phyloP scores from a whole-genome alignment of 2,113 vertebrate species.

The Camelus bactrianus region DNA sequence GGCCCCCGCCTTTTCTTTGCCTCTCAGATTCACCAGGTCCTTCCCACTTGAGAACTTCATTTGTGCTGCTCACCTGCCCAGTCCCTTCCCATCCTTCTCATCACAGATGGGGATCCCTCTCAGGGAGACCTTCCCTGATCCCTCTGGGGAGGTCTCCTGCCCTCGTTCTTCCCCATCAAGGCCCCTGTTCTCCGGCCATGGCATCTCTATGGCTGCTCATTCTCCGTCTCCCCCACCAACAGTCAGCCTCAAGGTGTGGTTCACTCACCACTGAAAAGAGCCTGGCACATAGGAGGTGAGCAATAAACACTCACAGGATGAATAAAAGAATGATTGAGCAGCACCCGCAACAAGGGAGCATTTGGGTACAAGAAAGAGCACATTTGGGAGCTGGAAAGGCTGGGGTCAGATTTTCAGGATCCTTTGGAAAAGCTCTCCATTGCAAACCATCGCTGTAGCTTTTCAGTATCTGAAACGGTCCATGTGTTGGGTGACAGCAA shows the following conservation, averaged over 20 bases:
- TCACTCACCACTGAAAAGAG: neutral
- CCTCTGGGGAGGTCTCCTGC: neutral
- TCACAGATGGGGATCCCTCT: neutral
- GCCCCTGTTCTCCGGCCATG: neutral
- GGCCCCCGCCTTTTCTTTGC: neutral
- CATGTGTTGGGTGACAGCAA: neutral
- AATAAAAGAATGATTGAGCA: neutral
- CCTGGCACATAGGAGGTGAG: neutral
- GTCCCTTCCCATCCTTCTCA: neutral
- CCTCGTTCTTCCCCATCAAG: neutral
- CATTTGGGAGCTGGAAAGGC: neutral
- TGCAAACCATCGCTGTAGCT: neutral
- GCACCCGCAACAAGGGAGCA: neutral
- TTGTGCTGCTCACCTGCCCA: neutral
- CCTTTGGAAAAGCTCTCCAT: neutral
- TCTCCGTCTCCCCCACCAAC: neutral
- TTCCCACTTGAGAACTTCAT: neutral
- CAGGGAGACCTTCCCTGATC: no score
- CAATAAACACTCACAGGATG: neutral
- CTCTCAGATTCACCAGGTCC: neutral
- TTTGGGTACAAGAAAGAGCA: neutral
- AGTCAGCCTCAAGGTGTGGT: neutral
- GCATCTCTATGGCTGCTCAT: neutral
- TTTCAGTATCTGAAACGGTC: neutral
- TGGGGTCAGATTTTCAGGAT: neutral